Evolutionary conservation across 2,797 vertebrate genomes (phyloP).

Genomic region (Pipistrellus kuhlii): DNA sequence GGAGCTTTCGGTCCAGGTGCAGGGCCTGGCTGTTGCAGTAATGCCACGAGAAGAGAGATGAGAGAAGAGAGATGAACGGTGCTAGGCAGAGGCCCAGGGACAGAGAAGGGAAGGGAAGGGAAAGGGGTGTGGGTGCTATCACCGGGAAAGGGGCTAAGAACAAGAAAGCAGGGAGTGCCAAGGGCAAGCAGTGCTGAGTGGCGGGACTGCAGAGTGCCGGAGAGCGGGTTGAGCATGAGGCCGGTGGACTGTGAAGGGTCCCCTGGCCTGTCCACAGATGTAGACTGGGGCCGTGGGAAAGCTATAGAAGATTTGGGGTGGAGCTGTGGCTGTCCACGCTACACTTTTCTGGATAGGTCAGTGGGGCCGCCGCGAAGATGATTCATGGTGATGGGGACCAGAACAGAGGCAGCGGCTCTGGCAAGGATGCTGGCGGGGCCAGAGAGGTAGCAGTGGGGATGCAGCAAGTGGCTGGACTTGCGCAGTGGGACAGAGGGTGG

Average conservation of each 20-base stretch:
- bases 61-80: not conserved
- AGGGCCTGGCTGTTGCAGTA: not conserved
- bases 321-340: not conserved
- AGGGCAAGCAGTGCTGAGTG: not conserved
- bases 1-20: not conserved
- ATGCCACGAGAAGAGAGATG: not conserved
- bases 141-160: not conserved
- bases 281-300: not conserved
- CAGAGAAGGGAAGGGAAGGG: not conserved
- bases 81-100: not conserved
- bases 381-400: not conserved
- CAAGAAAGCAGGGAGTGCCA: not conserved
- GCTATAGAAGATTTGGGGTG: no score
- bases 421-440: no score
- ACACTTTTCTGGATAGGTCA: not conserved
- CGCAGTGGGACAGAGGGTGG: not conserved
- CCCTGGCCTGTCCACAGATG: not conserved
- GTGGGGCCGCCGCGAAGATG: not conserved
- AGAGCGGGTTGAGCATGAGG: not conserved
- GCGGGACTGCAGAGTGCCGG: not conserved
- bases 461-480: not conserved
- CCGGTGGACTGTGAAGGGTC: not conserved
- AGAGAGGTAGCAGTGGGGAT: not conserved
- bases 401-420: not conserved
- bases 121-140: not conserved